These are phyloP conservation scores for Crenichthys baileyi DNA, from an alignment of 2,797 vertebrate genomes.

Conservation along the genomic window DNA sequence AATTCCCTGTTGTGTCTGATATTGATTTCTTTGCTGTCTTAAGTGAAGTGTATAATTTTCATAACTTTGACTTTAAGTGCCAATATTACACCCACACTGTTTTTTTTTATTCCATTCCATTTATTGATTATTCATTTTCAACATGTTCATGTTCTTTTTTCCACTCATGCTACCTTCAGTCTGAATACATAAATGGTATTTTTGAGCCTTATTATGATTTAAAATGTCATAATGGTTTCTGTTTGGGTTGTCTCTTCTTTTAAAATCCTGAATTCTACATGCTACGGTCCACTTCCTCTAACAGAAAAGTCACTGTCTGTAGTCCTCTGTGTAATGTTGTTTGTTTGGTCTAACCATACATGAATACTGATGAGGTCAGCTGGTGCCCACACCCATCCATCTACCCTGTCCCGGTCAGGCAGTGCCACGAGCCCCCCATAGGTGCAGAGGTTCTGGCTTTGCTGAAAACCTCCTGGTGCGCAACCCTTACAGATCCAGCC, in stretches of 20 bases:
- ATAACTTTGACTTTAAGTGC: not conserved
- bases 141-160: not conserved
- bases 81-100: not conserved
- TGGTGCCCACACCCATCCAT: slow-evolving; percentile 37
- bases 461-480: slow-evolving; percentile 28
- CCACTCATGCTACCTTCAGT: slow-evolving; percentile 1
- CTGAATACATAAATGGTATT: not conserved
- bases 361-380: slow-evolving; percentile 70
- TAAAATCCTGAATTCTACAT: slow-evolving; percentile 4
- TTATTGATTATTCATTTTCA: not conserved
- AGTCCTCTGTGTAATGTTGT: slow-evolving; percentile 42
- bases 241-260: not conserved
- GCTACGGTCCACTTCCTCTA: slow-evolving; percentile 5
- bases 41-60: not conserved
- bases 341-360: slow-evolving; percentile 39
- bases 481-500: slow-evolving; percentile 28
- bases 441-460: slow-evolving; percentile 2
- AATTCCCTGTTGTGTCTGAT: not conserved
- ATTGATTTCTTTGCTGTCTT: not conserved
- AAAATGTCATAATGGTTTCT: not conserved
- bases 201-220: not conserved
- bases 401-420: slow-evolving; percentile 21
- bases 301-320: slow-evolving; percentile 50
- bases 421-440: not conserved
- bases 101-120: not conserved